Conservation (phyloP, 2,113 vertebrate genomes). For the Natator depressus region DNA sequence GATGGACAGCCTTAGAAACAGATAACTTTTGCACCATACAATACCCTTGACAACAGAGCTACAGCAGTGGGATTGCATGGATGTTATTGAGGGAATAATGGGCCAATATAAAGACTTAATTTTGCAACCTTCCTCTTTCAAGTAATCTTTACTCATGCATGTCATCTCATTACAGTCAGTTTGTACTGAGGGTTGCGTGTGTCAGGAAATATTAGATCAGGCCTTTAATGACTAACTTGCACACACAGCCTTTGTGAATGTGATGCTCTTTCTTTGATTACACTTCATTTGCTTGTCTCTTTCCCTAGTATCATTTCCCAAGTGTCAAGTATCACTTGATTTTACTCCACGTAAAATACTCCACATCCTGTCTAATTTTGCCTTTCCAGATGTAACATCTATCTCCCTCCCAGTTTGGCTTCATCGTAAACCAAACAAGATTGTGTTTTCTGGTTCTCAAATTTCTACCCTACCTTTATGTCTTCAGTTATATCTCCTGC, state of each 20-base stretch:
- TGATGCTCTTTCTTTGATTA: background rate
- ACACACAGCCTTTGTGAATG: background rate
- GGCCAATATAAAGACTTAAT: fast-evolving
- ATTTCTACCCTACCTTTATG: background rate
- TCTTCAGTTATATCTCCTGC: background rate
- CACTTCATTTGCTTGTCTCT: background rate
- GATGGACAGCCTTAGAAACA: background rate
- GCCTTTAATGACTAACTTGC: background rate
- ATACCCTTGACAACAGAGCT: background rate
- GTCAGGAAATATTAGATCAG: background rate
- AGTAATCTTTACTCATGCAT: background rate
- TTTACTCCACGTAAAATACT: background rate
- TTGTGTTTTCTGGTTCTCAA: background rate
- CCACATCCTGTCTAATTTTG: background rate
- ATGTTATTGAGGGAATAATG: background rate
- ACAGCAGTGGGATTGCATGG: background rate
- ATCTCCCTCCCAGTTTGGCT: background rate
- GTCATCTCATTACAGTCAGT: background rate
- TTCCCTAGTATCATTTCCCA: background rate
- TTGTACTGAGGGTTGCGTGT: background rate
- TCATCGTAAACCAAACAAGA: background rate
- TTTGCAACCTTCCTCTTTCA: background rate
- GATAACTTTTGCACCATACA: background rate
- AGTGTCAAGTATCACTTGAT: background rate
- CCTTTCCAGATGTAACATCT: background rate